Evolutionary conservation across 1,140 invertebrate species (phyloP).

Genomic region (Zeugodacus cucurbitae): DNA sequence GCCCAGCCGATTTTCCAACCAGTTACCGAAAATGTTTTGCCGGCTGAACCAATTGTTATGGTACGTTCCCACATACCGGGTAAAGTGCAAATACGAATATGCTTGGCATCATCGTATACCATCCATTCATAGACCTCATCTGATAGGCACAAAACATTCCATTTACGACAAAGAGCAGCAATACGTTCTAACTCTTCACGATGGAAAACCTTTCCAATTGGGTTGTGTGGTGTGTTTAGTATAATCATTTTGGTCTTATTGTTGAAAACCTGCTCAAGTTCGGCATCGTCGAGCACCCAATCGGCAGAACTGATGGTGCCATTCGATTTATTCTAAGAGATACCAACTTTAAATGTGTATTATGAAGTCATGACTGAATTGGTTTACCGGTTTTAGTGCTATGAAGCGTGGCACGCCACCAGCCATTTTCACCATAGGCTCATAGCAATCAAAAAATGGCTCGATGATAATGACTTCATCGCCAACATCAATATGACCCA

Average conservation of each 20-base stretch:
- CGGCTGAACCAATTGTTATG: constrained; percentile 96
- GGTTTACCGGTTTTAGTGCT: constrained; percentile 81
- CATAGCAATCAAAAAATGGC: constrained; percentile 98
- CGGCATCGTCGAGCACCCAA: constrained; percentile 88
- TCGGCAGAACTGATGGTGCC: constrained; percentile 77
- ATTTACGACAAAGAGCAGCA: constrained; percentile 89
- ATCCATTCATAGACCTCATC: constrained; percentile 99
- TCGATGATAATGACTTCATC: constrained; percentile 98
- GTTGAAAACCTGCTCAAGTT: constrained; percentile 87
- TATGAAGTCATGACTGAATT: background rate
- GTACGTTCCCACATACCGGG: constrained; percentile 98
- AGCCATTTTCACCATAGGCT: constrained; percentile 90
- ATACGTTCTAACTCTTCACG: constrained; percentile 80
- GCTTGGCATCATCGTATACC: constrained; percentile 86
- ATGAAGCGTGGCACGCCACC: constrained; percentile 91
- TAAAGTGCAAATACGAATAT: constrained; percentile 91
- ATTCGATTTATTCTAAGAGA: constrained; percentile 50
- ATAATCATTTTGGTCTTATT: constrained; percentile 94
- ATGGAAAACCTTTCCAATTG: constrained; percentile 90
- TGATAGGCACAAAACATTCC: constrained; percentile 90
- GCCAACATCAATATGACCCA: constrained; percentile 85
- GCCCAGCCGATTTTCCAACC: constrained; percentile 99
- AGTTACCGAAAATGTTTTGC: constrained; percentile 97
- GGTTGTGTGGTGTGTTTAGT: constrained; percentile 97
- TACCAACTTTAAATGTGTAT: background rate